A percentile compares a stretch with the other conserved stretches of the same genome.
Evolutionary conservation across 2,113 vertebrate genomes (phyloP).

Genomic region (Amia ocellicauda): DNA sequence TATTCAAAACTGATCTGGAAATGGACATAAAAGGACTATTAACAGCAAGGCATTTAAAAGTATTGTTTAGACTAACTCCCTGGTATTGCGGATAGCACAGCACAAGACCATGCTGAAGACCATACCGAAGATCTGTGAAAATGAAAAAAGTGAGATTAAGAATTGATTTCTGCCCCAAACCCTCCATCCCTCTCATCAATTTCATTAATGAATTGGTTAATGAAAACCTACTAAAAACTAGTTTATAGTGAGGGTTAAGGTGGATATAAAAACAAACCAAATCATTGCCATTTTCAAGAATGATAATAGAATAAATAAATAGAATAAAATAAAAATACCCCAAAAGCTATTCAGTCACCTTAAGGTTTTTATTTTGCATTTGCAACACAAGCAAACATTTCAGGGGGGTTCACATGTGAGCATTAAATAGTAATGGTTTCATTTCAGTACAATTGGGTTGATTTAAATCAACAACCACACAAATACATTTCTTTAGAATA

Average conservation of each 20-base stretch:
- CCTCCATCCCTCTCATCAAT: no score
- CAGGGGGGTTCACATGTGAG: no score
- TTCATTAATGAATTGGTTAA: no score
- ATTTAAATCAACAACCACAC: no score
- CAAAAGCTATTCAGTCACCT: no score
- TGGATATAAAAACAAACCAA: background rate
- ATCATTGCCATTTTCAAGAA: background rate
- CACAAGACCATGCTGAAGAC: slow-evolving; percentile 93
- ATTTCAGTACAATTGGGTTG: no score
- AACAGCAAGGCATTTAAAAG: slow-evolving; percentile 40
- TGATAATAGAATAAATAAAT: no score
- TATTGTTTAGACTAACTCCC: slow-evolving; percentile 80
- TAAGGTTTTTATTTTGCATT: no score
- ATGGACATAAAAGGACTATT: slow-evolving; percentile 37
- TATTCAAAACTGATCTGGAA: background rate
- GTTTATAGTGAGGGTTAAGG: background rate
- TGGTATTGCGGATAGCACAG: slow-evolving; percentile 85
- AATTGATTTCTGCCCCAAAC: no score
- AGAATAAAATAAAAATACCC: no score
- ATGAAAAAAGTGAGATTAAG: background rate
- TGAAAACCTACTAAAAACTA: background rate
- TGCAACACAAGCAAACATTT: no score
- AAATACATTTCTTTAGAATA: background rate
- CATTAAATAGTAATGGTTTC: no score
- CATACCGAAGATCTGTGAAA: slow-evolving; percentile 84